Evolutionary conservation across 2,888 invertebrate genomes (phyloP).

Genomic region (Pristionchus mayeri): DNA sequence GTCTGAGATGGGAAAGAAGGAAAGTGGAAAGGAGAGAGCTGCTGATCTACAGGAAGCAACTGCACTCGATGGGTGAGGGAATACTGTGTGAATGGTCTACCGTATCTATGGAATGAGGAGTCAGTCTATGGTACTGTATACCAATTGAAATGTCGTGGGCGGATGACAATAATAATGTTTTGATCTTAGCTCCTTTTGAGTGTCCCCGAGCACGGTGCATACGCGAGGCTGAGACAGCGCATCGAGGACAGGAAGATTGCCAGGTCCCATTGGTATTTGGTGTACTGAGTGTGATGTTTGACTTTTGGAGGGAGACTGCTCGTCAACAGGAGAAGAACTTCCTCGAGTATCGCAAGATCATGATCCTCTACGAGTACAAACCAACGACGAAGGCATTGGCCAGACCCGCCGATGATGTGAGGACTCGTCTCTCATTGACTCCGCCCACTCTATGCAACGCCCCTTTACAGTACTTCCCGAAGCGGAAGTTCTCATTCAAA

Average conservation of each 20-base stretch:
- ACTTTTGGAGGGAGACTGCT: conserved; percentile 43
- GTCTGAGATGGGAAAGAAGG: too few species aligned
- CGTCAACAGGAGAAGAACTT: conserved; percentile 55
- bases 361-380: conserved; percentile 49
- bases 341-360: conserved; percentile 53
- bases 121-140: too few species aligned
- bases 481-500: conserved; percentile 45
- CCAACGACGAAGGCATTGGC: background rate
- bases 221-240: background rate
- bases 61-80: too few species aligned
- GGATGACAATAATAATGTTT: too few species aligned
- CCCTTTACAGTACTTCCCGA: conserved; percentile 43
- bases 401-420: conserved; percentile 8
- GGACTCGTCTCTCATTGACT: background rate
- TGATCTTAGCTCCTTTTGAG: background rate
- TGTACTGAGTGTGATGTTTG: background rate
- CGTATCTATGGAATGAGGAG: too few species aligned
- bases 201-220: background rate
- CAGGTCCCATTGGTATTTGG: background rate
- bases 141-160: too few species aligned
- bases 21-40: too few species aligned
- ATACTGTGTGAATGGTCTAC: too few species aligned
- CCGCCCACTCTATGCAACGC: too few species aligned
- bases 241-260: conserved; percentile 1
- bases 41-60: too few species aligned